Evolutionary conservation across 2,113 vertebrate species (phyloP).

Genomic region (Carassius gibelio): DNA sequence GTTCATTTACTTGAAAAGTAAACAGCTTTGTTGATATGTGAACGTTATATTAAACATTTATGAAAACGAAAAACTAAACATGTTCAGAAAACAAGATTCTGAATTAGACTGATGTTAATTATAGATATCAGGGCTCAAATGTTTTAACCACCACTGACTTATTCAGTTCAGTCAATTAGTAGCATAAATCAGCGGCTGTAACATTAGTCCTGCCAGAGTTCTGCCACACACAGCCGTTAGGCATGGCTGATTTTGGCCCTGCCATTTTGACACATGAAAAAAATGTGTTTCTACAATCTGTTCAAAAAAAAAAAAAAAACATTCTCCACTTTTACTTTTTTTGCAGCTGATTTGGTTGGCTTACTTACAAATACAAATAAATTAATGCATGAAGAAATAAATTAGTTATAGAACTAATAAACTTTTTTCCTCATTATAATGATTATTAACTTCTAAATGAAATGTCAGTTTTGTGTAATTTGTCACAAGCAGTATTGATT

Average conservation of each 20-base stretch:
- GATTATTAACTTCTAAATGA: no score
- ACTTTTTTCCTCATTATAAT: not conserved
- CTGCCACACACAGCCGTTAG: constrained; percentile 15
- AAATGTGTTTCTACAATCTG: constrained; percentile 20
- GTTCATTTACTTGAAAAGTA: not conserved
- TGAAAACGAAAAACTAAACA: not conserved
- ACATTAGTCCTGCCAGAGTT: constrained; percentile 2
- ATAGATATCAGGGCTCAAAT: constrained; percentile 4
- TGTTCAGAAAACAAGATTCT: not conserved
- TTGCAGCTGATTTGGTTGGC: not conserved
- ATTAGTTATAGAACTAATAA: no score
- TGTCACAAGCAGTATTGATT: no score
- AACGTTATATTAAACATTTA: not conserved
- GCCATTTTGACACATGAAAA: not conserved
- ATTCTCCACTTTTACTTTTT: not conserved
- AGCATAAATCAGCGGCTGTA: not conserved
- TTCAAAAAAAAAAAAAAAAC: not conserved
- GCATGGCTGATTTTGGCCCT: constrained; percentile 16
- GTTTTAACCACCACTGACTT: not conserved
- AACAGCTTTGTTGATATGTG: not conserved
- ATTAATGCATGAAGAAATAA: not conserved
- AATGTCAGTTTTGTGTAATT: no score
- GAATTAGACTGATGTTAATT: not conserved
- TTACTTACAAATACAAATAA: not conserved
- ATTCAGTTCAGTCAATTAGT: constrained; percentile 17